These are phyloP conservation scores for Drosophila melanica DNA, from an alignment of 1,140 invertebrate species.

Conservation along the genomic window DNA sequence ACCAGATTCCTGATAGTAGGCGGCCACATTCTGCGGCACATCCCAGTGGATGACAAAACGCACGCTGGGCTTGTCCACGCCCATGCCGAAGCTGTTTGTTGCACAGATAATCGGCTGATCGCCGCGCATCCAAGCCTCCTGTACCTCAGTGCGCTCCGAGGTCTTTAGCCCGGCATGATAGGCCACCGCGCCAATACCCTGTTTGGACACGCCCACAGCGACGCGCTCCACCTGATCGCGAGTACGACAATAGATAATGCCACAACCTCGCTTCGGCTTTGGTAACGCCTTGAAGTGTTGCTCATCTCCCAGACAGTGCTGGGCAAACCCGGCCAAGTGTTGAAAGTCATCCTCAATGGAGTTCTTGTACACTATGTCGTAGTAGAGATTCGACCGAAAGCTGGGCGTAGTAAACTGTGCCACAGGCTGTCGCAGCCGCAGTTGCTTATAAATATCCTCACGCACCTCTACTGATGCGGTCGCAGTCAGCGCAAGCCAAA, in stretches of 20 bases:
- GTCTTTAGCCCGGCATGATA: slow-evolving; percentile 91
- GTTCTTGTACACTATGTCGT: slow-evolving; percentile 94
- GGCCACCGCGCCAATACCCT: slow-evolving; percentile 87
- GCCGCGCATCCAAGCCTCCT: slow-evolving; percentile 92
- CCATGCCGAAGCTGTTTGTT: slow-evolving; percentile 97
- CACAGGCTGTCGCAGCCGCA: slow-evolving; percentile 87
- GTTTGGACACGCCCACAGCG: slow-evolving; percentile 87
- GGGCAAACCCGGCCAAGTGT: slow-evolving; percentile 88
- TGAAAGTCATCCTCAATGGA: slow-evolving; percentile 90
- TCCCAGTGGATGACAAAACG: slow-evolving; percentile 97
- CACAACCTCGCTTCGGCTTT: slow-evolving; percentile 87
- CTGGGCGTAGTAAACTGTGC: slow-evolving; percentile 88
- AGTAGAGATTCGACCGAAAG: slow-evolving; percentile 93
- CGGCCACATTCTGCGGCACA: slow-evolving; percentile 92
- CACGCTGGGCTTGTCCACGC: slow-evolving; percentile 97
- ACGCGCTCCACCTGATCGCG: slow-evolving; percentile 92
- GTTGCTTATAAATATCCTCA: slow-evolving; percentile 88
- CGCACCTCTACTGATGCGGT: slow-evolving; percentile 93
- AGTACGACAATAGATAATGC: slow-evolving; percentile 96
- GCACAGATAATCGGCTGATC: slow-evolving; percentile 86
- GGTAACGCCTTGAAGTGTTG: slow-evolving; percentile 83
- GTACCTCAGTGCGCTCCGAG: slow-evolving; percentile 87
- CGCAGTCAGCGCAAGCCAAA: slow-evolving; percentile 97
- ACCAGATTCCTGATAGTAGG: slow-evolving; percentile 96
- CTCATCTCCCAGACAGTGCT: slow-evolving; percentile 85